Evolutionary conservation across 2,888 invertebrate genomes (phyloP), one percentile per base, ranked within the genome.

Genomic region (Limnephilus rhombicus): DNA sequence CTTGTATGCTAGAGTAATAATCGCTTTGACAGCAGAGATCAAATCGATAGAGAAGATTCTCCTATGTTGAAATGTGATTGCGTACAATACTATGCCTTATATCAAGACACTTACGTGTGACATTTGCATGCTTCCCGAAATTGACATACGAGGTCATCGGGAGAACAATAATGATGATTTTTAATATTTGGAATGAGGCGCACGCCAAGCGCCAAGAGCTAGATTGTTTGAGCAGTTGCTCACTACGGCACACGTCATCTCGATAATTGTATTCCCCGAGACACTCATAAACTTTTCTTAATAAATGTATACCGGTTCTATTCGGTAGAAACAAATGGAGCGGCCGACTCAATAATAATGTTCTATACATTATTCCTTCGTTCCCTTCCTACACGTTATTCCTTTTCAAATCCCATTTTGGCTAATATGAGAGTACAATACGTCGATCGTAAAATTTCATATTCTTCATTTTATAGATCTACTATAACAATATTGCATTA

Each of bases 301-400:
- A 86, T 49, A 49, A 86, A 86, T 86, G 86, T 86, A 86, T 86
- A 49, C 86, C 86, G 13, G 86, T 86, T 86, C 86, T 41, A 86
- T 86, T 86, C 45, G 86, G 49, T 86, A 86, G 45, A 11, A 45
- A 41, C 86, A n/a, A 45, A 86, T 29, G 45, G 13, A 15, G 86
- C 86, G 49, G 86, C 29, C n/a, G 24, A 68, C 9, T 9, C 68
- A 68, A 68, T 68, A 68, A 9, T 68, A 68, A 24, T 68, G 24
- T 68, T 68, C 24, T n/a, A 24, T 68, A n/a, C 24, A 68, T 68
- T 68, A 1, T 24, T 9, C 68, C n/a, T n/a, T 68, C 68, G 24
- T 68, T 68, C 68, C 5, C 68, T 37, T 37, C 37, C 37, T 37
- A 37, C 37, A 1, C 3, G 37, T 37, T 37, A 9, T 68, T n/a